These are phyloP conservation scores for Eustalomyia histrio DNA, from an alignment of 2,888 invertebrate genomes.

Conservation along the genomic window DNA sequence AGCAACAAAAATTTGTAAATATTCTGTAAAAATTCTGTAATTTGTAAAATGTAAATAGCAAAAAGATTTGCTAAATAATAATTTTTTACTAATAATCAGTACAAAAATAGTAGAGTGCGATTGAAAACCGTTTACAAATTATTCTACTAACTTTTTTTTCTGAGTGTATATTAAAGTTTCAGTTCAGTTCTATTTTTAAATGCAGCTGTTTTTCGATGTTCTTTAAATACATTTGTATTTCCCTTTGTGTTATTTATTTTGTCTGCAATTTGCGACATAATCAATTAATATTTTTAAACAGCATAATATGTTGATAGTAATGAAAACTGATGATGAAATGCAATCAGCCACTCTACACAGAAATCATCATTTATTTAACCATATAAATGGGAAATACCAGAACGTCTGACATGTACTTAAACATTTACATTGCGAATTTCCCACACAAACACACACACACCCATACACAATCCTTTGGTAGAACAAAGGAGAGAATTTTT, in stretches of 20 bases:
- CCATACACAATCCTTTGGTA: not conserved
- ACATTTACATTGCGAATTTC: slow-evolving; percentile 32
- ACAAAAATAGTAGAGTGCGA: too few species aligned
- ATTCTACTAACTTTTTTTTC: too few species aligned
- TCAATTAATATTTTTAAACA: slow-evolving; percentile 51
- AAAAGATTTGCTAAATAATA: too few species aligned
- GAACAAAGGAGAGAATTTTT: not conserved
- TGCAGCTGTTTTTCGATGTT: not conserved
- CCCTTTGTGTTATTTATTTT: slow-evolving; percentile 41
- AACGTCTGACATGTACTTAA: slow-evolving; percentile 25
- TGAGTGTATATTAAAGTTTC: not conserved
- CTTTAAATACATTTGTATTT: slow-evolving; percentile 21
- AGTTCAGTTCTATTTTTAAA: not conserved
- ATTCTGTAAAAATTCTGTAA: too few species aligned
- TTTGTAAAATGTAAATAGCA: too few species aligned
- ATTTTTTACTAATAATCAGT: too few species aligned
- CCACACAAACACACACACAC: not conserved
- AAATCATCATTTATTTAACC: slow-evolving; percentile 58
- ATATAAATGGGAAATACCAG: slow-evolving; percentile 46
- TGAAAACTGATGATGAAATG: slow-evolving; percentile 39
- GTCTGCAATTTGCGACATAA: slow-evolving; percentile 52
- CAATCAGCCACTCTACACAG: slow-evolving; percentile 55
- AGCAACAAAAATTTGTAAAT: too few species aligned
- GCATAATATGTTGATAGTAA: slow-evolving; percentile 14
- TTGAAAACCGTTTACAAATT: too few species aligned